Conservation (phyloP, 2,888 invertebrate species). For the Lasioglossum zephyrum region DNA sequence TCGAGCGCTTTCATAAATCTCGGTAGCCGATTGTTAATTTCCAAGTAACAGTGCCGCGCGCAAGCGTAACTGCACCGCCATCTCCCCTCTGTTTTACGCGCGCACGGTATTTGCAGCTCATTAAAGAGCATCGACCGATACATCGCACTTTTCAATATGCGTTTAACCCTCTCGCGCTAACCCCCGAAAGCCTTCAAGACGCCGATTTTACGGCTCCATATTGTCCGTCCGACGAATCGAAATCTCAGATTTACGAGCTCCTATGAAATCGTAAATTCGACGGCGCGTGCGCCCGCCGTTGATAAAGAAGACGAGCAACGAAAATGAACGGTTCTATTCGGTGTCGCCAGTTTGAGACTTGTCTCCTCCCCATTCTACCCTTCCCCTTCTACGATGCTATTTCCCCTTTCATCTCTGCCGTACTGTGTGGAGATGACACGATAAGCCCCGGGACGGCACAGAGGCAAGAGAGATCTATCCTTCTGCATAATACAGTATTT, state of each 20-base stretch:
- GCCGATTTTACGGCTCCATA: not conserved
- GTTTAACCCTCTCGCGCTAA: not conserved
- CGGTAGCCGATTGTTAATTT: not conserved
- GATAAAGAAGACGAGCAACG: not conserved
- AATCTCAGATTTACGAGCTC: not conserved
- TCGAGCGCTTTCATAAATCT: constrained; percentile 10
- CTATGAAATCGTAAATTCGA: not conserved
- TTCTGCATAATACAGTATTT: no score
- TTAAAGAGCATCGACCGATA: not conserved
- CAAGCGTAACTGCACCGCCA: not conserved
- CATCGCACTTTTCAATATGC: not conserved
- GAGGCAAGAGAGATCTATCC: no score
- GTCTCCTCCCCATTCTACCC: no score
- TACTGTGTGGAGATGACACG: no score
- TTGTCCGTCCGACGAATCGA: not conserved
- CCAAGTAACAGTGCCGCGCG: not conserved
- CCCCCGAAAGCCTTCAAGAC: not conserved
- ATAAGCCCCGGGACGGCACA: no score
- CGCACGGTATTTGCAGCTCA: not conserved
- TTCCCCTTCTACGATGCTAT: no score
- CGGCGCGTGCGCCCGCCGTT: not conserved
- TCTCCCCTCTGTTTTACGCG: not conserved
- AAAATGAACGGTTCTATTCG: not conserved
- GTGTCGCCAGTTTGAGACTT: no score
- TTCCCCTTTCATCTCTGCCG: no score